Percentiles rank a stretch among this genome's conserved stretches.
Evolutionary conservation across 1,140 invertebrate genomes (phyloP).

Genomic region (Diachasmimorpha longicaudata): DNA sequence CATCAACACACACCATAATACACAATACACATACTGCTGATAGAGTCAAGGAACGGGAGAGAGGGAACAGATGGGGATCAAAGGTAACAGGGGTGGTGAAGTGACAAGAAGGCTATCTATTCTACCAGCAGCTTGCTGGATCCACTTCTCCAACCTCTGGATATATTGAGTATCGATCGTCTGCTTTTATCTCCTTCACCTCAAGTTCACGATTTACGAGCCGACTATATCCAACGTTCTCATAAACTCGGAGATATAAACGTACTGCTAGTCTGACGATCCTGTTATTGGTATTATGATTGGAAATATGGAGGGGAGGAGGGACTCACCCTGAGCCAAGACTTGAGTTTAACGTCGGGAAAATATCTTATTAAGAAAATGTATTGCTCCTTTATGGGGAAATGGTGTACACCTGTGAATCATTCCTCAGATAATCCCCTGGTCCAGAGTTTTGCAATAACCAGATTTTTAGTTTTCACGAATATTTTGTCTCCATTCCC

Average conservation of each 20-base stretch:
- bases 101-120: not conserved
- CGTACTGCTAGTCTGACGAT: constrained; percentile 3
- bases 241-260: not conserved
- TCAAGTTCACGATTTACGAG: constrained; percentile 1
- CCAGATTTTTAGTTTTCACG: not conserved
- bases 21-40: not conserved
- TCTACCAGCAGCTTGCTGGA: not conserved
- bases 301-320: not conserved
- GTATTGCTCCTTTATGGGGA: too few relatives aligned
- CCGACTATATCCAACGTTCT: not conserved
- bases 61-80: not conserved
- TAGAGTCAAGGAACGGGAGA: not conserved
- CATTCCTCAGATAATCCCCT: not conserved
- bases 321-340: not conserved
- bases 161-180: not conserved
- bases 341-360: not conserved
- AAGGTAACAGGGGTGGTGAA: not conserved
- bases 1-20: not conserved
- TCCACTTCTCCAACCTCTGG: not conserved
- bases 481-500: not conserved
- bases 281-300: not conserved
- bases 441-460: not conserved
- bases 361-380: not conserved
- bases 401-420: too few relatives aligned
- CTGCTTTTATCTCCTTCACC: not conserved